These are phyloP conservation scores for Rhombomys opimus DNA, from an alignment of 2,113 vertebrate species.

Conservation along the genomic window DNA sequence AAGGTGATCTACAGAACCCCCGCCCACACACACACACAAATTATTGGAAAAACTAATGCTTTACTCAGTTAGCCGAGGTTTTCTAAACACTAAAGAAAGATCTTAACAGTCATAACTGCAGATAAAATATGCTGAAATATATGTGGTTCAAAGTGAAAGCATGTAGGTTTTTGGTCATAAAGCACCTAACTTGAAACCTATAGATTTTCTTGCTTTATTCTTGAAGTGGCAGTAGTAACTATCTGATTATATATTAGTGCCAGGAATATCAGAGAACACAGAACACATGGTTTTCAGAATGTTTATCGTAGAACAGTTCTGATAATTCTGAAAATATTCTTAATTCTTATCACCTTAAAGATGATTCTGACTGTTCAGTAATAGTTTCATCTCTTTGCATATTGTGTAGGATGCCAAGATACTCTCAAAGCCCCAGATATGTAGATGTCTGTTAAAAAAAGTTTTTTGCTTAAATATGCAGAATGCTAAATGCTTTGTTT, in stretches of 20 bases:
- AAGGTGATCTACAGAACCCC: neutral
- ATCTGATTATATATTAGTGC: neutral
- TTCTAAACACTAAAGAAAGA: conserved; percentile 40
- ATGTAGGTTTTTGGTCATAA: neutral
- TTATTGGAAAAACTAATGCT: neutral
- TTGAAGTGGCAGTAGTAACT: conserved; percentile 27
- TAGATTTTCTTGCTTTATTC: conserved; percentile 51
- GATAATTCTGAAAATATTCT: conserved; percentile 12
- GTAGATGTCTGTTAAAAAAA: neutral
- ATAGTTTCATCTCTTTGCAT: neutral
- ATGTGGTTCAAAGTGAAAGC: neutral
- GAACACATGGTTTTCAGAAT: neutral
- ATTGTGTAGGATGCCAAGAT: neutral
- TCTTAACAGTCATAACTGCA: neutral
- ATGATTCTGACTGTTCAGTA: conserved; percentile 11
- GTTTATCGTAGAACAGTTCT: conserved; percentile 1
- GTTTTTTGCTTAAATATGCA: neutral
- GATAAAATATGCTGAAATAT: conserved; percentile 42
- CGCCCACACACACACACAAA: neutral
- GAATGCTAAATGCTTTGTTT: conserved; percentile 34
- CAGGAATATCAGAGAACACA: conserved; percentile 17
- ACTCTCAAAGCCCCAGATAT: neutral
- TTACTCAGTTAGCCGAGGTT: neutral
- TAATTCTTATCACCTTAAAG: neutral
- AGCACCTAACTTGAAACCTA: neutral